These are phyloP conservation scores for honey bee (Apis mellifera) DNA, from an alignment of 1,140 invertebrate species.

Conservation along the genomic window Amel_HAv3.1 CM009932.2:14622001-14622500, in stretches of 20 bases:
- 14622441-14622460: slow-evolving; percentile 28
- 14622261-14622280: slow-evolving; percentile 11
- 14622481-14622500: neutral
- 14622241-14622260: neutral
- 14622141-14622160: neutral
- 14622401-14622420: neutral
- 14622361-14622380: neutral
- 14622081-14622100: too few relatives aligned
- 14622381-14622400: slow-evolving; percentile 5
- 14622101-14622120: too few relatives aligned
- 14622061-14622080: too few relatives aligned
- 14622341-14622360: slow-evolving; percentile 2
- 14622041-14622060: too few relatives aligned
- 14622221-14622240: slow-evolving; percentile 17
- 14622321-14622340: neutral
- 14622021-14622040: too few relatives aligned
- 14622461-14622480: slow-evolving; percentile 55
- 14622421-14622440: slow-evolving; percentile 19
- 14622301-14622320: slow-evolving; percentile 4
- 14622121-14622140: neutral
- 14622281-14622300: neutral
- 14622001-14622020: too few relatives aligned
- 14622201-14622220: neutral
- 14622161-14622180: neutral
- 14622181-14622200: neutral